phyloP scores from a whole-genome alignment of 2,113 vertebrate species.

The Casuarius casuarius region DNA sequence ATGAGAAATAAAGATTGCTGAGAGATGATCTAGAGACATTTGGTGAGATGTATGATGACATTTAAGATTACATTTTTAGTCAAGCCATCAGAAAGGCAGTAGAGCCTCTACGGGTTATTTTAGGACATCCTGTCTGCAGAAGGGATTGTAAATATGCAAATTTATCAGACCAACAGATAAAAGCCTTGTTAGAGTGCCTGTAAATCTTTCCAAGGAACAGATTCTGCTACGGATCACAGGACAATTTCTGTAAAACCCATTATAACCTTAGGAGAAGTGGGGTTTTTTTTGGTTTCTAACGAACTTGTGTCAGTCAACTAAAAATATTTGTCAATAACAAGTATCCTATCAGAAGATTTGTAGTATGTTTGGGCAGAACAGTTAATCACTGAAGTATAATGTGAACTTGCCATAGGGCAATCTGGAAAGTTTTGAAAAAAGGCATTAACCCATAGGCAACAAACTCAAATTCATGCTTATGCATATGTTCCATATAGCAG shows the following conservation, averaged over 20 bases:
- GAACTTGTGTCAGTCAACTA: not conserved
- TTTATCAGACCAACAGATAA: not conserved
- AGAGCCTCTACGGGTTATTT: not conserved
- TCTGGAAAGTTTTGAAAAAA: not conserved
- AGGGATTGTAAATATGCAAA: not conserved
- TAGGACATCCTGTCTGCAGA: not conserved
- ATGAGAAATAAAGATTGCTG: not conserved
- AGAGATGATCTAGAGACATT: not conserved
- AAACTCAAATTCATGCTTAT: not conserved
- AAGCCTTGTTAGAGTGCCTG: not conserved
- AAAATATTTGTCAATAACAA: not conserved
- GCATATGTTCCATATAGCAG: not conserved
- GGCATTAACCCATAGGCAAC: not conserved
- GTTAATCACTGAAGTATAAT: conserved; percentile 12
- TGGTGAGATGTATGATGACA: not conserved
- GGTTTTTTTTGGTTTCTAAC: not conserved
- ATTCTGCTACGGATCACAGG: not conserved
- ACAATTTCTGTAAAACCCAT: not conserved
- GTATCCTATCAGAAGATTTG: not conserved
- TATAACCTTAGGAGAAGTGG: not conserved
- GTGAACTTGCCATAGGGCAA: not conserved
- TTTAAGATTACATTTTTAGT: not conserved
- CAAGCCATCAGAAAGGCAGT: not conserved
- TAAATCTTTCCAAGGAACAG: not conserved
- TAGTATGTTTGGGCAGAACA: not conserved